A percentile compares a stretch with the other conserved stretches of the same genome.
These are phyloP conservation scores for Crepidodera aurea DNA, from an alignment of 2,888 invertebrate genomes.

Conservation along the genomic window DNA sequence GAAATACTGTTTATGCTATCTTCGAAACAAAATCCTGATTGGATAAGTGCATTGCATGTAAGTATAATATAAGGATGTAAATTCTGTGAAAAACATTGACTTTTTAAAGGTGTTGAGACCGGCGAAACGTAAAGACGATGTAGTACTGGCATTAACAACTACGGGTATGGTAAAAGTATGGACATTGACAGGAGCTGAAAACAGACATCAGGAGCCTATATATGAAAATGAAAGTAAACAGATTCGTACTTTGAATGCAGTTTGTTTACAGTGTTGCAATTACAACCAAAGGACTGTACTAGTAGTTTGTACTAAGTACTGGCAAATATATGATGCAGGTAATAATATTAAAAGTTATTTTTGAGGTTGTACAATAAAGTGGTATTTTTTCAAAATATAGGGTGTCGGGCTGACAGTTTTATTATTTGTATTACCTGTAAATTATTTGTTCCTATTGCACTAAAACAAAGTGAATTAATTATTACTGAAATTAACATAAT, in stretches of 20 bases:
- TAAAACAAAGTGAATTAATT: too few species aligned
- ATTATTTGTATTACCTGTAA: too few species aligned
- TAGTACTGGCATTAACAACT: slow-evolving; percentile 92
- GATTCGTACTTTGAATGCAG: slow-evolving; percentile 91
- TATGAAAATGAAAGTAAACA: slow-evolving; percentile 98
- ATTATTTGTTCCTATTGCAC: too few species aligned
- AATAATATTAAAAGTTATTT: slow-evolving; percentile 2
- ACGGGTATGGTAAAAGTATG: slow-evolving; percentile 97
- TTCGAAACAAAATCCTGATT: slow-evolving; percentile 96
- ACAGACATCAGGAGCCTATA: slow-evolving; percentile 85
- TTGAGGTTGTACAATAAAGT: too few species aligned
- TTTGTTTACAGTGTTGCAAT: slow-evolving; percentile 91
- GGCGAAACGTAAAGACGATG: slow-evolving; percentile 88
- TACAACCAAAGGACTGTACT: slow-evolving; percentile 97
- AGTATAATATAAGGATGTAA: slow-evolving; percentile 48
- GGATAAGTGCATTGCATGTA: slow-evolving; percentile 97
- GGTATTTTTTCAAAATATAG: too few species aligned
- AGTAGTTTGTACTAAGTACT: slow-evolving; percentile 95
- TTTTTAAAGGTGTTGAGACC: slow-evolving; percentile 69
- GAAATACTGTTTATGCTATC: slow-evolving; percentile 91
- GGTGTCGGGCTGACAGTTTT: too few species aligned
- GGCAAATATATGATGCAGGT: slow-evolving; percentile 91
- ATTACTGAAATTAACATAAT: too few species aligned
- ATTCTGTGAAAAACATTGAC: not conserved
- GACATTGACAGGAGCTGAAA: slow-evolving; percentile 90